Conservation (phyloP, 2,888 invertebrate species). For the Lathronympha strigana region DNA sequence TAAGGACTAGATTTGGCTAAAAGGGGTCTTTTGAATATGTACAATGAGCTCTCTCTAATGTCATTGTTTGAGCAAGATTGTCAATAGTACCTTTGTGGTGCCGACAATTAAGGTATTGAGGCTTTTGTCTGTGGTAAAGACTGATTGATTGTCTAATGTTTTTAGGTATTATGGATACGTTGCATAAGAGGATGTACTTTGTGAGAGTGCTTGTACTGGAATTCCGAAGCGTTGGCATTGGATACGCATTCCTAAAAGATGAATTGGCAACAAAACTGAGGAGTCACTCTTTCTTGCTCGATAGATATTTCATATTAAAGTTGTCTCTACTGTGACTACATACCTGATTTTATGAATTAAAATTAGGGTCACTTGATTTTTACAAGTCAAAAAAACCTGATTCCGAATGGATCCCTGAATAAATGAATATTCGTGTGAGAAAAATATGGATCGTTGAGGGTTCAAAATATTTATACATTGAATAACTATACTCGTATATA, state of each 20-base stretch:
- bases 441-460: no score
- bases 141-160: constrained; percentile 33
- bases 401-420: no score
- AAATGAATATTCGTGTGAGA: no score
- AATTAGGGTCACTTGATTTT: no score
- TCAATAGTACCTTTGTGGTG: constrained; percentile 51
- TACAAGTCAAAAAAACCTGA: no score
- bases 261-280: neutral
- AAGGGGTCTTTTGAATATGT: constrained; percentile 52
- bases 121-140: constrained; percentile 35
- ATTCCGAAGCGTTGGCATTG: constrained; percentile 8
- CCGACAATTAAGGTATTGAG: constrained; percentile 36
- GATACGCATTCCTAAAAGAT: neutral
- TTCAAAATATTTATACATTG: no score
- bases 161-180: constrained; percentile 11
- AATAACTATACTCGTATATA: no score
- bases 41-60: constrained; percentile 69
- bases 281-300: neutral
- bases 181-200: constrained; percentile 15
- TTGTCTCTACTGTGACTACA: no score
- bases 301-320: neutral
- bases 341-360: no score
- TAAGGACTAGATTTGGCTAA: constrained; percentile 31
- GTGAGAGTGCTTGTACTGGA: neutral
- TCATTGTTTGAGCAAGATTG: constrained; percentile 57